Evolutionary conservation across 1,140 invertebrate species (phyloP), one percentile per base, ranked within the genome.

Genomic region (Drosophila simulans): DNA sequence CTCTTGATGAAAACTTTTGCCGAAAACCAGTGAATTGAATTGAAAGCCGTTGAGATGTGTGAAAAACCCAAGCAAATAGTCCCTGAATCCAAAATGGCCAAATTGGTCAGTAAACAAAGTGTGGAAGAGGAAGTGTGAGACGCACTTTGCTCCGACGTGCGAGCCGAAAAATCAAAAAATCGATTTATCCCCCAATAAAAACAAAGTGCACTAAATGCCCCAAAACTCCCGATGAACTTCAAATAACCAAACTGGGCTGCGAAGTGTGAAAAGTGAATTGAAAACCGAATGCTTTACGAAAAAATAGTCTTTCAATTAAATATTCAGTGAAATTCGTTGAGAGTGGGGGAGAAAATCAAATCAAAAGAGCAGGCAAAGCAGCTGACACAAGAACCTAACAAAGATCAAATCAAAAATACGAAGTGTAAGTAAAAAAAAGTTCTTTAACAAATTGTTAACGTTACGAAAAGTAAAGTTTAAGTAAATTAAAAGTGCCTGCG

Each of bases 131-230:
- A 22, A 5, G 25, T 43, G 5, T 20, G 17, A 68, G 10, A 22
- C n/a, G 27, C 27, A 43, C 46, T 53, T 64, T 65, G 46, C 66
- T 78, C 52, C 62, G 48, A 59, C 51, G 49, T 56, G 57, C 15
- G 56, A 81, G 46, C 57, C 12, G 77, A 60, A 59, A 80, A 77
- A 80, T 72, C 54, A 82, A 83, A 85, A 88, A 88, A 88, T 88
- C 83, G 83, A 88, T 88, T 89, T 89, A 57, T 88, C 59, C 62
- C 39, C 71, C 79, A 89, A 88, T 88, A 77, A 88, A 79, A 88
- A 88, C 83, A 89, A 88, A 77, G 76, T 88, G 79, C 46, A 62
- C 76, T 71, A 82, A 82, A 40, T 42, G 65, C 63, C 49, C 51
- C 25, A 40, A 53, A 46, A 46, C 15, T 20, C 22, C 13, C 13